phyloP scores from a whole-genome alignment of 2,113 vertebrate species.

The Diadophis punctatus region DNA sequence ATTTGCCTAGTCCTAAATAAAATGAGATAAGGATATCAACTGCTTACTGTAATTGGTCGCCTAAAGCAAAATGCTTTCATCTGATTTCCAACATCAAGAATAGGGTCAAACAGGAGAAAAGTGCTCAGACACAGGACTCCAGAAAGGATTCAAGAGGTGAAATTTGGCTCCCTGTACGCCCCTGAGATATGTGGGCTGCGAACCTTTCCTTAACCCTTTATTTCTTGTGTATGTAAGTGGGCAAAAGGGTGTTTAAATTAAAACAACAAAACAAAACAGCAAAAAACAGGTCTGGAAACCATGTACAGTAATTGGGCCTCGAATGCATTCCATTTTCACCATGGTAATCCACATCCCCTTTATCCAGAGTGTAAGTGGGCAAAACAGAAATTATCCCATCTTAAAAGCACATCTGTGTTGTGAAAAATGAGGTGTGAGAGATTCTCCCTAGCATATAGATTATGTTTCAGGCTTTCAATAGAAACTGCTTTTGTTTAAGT shows the following conservation, averaged over 20 bases:
- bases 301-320: background rate
- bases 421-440: background rate
- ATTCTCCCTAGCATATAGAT: background rate
- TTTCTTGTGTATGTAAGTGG: background rate
- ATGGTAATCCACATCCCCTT: background rate
- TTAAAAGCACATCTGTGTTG: background rate
- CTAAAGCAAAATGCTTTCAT: background rate
- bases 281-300: background rate
- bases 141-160: background rate
- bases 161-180: background rate
- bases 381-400: background rate
- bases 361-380: background rate
- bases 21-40: background rate
- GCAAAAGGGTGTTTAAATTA: background rate
- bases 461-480: background rate
- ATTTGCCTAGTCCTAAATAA: background rate
- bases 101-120: background rate
- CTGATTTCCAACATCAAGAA: background rate
- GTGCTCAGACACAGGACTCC: background rate
- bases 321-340: background rate
- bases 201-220: background rate
- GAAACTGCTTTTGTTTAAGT: constrained; percentile 2
- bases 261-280: background rate
- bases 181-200: background rate
- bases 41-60: background rate